A percentile compares a stretch with the other conserved stretches of the same genome.
Conservation (phyloP, 2,888 invertebrate genomes). For the Leistus spinibarbis region DNA sequence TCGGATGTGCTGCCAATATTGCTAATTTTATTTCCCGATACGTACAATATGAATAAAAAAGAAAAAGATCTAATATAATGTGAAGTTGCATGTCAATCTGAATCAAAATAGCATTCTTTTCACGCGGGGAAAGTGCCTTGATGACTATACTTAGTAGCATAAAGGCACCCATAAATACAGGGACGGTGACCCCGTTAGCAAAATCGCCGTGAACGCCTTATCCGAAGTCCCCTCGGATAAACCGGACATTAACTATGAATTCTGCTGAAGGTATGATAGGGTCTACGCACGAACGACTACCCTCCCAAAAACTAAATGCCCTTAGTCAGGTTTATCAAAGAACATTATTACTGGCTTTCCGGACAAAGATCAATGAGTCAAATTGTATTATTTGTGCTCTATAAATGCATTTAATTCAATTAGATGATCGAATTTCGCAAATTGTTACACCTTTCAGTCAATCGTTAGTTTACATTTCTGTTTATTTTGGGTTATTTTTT, state of each 20-base stretch:
- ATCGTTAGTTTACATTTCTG: no score
- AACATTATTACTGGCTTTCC: background rate
- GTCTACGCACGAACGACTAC: background rate
- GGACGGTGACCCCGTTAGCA: background rate
- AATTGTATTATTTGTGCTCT: background rate
- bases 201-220: conserved; percentile 7
- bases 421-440: background rate
- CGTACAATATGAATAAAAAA: no score
- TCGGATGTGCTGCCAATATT: no score
- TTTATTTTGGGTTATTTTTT: no score
- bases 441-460: background rate
- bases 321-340: conserved; percentile 17
- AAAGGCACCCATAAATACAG: background rate
- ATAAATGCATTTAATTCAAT: background rate
- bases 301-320: conserved; percentile 8
- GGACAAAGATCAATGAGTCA: conserved; percentile 13
- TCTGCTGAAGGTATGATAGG: background rate
- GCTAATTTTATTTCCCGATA: no score
- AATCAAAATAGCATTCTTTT: background rate
- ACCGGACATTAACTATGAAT: conserved; percentile 10
- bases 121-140: background rate
- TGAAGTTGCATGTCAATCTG: background rate
- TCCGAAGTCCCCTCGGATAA: background rate
- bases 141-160: background rate
- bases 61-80: no score